Conservation (phyloP, 92 coral and sea anemone species). For the Palythoa grandiflora region DNA sequence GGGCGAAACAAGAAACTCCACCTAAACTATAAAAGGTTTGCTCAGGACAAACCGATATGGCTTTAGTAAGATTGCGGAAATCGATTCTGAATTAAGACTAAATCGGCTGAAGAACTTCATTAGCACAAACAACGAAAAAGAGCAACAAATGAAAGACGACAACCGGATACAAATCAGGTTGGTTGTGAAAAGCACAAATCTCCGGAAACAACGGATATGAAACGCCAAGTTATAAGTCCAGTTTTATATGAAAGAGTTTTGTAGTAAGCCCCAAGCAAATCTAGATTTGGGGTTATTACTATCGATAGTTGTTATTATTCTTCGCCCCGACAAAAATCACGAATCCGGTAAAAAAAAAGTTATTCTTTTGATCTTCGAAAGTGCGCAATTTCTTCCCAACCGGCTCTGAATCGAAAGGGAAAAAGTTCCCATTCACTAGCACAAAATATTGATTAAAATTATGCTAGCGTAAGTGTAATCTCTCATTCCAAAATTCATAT, state of each 20-base stretch:
- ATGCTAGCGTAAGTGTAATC: not conserved
- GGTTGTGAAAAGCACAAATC: not conserved
- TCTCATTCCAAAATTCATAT: not conserved
- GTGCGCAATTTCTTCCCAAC: not conserved
- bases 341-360: not conserved
- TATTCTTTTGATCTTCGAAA: not conserved
- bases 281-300: not conserved
- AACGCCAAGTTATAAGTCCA: not conserved
- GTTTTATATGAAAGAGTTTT: not conserved
- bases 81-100: not conserved
- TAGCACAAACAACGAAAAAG: not conserved
- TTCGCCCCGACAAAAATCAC: not conserved
- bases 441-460: not conserved
- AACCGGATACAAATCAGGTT: not conserved
- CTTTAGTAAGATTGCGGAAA: no score
- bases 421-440: not conserved
- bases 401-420: not conserved
- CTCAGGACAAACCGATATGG: no score
- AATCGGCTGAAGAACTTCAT: not conserved
- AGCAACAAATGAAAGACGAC: not conserved
- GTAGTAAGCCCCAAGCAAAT: not conserved
- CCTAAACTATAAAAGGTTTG: no score
- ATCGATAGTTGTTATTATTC: not conserved
- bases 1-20: no score
- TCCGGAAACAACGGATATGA: constrained; percentile 1